Conservation (phyloP, 2,113 vertebrate species). For the Actenoides lindsayi region DNA sequence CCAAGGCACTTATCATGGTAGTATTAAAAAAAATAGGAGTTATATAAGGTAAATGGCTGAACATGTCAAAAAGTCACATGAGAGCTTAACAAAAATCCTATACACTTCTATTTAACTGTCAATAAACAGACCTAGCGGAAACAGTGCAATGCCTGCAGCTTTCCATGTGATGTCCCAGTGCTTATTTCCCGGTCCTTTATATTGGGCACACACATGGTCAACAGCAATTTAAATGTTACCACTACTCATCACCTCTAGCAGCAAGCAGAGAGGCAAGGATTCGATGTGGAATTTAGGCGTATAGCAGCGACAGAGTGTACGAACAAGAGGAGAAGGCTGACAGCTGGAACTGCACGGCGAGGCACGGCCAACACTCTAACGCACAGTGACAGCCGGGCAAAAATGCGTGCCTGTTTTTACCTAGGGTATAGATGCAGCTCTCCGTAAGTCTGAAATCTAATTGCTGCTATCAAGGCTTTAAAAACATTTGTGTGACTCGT, state of each 20-base stretch:
- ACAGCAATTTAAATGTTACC: slow-evolving; percentile 68
- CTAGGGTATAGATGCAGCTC: fast-evolving
- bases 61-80: slow-evolving; percentile 47
- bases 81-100: slow-evolving; percentile 50
- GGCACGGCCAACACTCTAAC: not conserved
- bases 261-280: slow-evolving; percentile 1
- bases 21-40: not conserved
- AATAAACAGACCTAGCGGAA: slow-evolving; percentile 52
- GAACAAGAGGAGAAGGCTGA: not conserved
- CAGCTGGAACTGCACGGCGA: not conserved
- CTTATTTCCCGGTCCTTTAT: slow-evolving; percentile 76
- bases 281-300: not conserved
- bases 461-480: not conserved
- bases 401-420: not conserved
- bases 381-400: not conserved
- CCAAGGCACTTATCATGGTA: not conserved
- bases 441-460: not conserved
- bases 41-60: slow-evolving; percentile 49
- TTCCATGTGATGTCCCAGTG: slow-evolving; percentile 71
- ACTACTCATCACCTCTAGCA: slow-evolving; percentile 27
- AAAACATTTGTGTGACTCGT: not conserved
- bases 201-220: slow-evolving; percentile 61
- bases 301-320: not conserved
- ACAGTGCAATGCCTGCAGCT: slow-evolving; percentile 53
- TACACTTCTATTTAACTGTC: slow-evolving; percentile 30